Evolutionary conservation across 2,888 invertebrate species (phyloP), one percentile per base, ranked within the genome.

Genomic region (Homarus gammarus): DNA sequence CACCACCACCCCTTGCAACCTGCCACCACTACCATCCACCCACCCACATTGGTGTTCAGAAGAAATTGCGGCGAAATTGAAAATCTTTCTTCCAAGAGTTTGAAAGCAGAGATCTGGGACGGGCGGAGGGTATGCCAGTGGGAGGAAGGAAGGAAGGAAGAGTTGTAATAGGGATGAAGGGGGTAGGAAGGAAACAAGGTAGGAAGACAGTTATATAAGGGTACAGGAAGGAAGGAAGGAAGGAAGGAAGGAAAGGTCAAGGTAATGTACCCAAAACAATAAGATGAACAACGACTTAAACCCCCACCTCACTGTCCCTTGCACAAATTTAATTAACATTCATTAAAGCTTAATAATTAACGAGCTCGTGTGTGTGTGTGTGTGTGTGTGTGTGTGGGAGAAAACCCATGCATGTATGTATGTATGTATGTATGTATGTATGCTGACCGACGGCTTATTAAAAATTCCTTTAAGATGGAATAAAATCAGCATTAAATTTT

Each of bases 21-120:
- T 22, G 3, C 1, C 44, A 44, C 56, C 1, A 12, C 56, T 22
- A 22, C 15, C 64, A 5, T 27, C 64, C 64, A 5, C 27, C 64
- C 64, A 27, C 44, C 64, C 64, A 3, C 64, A 56, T 18, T 56
- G 56, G 18, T 18, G 56, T 56, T 56, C 56, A 56, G 2, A 56
- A 56, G 56, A 56, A 56, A 64, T 10, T 64, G n/a, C 27, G 64
- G 64, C 22, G 64, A 64, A 64, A 64, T 64, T 64, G n/a, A 64
- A 64, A 64, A 64, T 64, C 64, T 64, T 64, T 64, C 64, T 64
- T 64, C 10, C n/a, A 64, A 27, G 64, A 64, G 64, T 64, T 64
- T 64, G 64, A 27, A 64, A 64, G 1, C 64, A 27, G 36, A 18
- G 22, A 40, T 38, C 1, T 40, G 40, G 22, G n/a, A 10, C 12